Conservation (phyloP, 2,113 vertebrate genomes). For the Hirundichthys speculiger region DNA sequence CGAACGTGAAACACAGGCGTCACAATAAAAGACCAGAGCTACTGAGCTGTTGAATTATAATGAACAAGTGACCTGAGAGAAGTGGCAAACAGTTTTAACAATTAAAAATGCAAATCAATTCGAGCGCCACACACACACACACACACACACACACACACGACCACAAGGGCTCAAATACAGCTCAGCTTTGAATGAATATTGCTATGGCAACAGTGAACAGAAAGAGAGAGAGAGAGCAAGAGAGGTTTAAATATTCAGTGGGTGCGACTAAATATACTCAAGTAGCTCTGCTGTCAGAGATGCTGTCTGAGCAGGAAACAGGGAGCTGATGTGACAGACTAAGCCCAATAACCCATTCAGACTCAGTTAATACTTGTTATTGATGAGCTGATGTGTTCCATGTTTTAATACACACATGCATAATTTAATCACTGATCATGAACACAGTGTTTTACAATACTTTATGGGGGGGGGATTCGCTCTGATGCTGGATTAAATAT, state of each 20-base stretch:
- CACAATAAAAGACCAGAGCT: neutral
- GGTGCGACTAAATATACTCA: conserved; percentile 68
- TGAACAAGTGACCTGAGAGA: conserved; percentile 4
- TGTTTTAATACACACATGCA: neutral
- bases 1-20: neutral
- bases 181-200: conserved; percentile 56
- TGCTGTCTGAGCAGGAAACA: conserved; percentile 38
- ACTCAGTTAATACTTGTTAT: neutral
- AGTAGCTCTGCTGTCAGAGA: conserved; percentile 47
- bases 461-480: no score
- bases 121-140: conserved; percentile 23
- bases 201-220: conserved; percentile 72
- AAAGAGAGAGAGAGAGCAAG: neutral
- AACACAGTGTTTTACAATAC: no score
- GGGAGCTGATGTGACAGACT: conserved; percentile 27
- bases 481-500: neutral
- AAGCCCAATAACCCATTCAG: neutral
- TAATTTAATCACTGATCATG: no score
- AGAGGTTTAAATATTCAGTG: conserved; percentile 74
- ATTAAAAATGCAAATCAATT: conserved; percentile 29
- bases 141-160: conserved; percentile 34
- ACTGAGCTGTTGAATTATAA: neutral
- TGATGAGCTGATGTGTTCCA: conserved; percentile 1
- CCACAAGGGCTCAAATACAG: conserved; percentile 48
- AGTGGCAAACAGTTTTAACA: conserved; percentile 35